phyloP scores from a whole-genome alignment of 2,113 vertebrate genomes.

The Sialia sialis region DNA sequence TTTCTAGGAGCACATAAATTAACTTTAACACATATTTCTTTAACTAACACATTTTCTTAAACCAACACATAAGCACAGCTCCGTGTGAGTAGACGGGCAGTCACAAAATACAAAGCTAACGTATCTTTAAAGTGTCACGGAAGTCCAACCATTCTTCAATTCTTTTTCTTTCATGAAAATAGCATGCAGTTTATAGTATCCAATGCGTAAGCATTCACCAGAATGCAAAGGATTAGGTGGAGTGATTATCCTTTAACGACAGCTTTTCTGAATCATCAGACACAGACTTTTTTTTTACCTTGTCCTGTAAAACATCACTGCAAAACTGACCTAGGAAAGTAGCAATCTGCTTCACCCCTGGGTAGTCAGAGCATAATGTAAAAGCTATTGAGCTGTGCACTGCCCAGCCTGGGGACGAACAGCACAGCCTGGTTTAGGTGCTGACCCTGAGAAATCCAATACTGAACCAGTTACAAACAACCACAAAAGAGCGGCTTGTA shows the following conservation, averaged over 20 bases:
- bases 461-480: neutral
- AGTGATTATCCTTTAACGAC: conserved; percentile 30
- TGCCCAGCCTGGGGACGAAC: neutral
- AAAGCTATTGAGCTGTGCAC: neutral
- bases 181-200: neutral
- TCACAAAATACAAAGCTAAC: neutral
- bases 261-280: conserved; percentile 36
- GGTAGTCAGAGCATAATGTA: neutral
- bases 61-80: neutral
- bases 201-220: neutral
- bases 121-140: neutral
- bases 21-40: neutral
- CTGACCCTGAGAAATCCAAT: neutral
- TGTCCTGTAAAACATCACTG: neutral
- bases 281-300: neutral
- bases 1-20: neutral
- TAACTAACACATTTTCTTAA: neutral
- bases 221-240: neutral
- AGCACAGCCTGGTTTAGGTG: neutral
- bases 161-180: neutral
- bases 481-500: neutral
- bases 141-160: neutral
- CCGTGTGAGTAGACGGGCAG: accelerated
- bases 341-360: neutral
- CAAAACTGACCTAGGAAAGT: neutral